Evolutionary conservation across 2,113 vertebrate species (phyloP), one percentile per base, ranked within the genome.

Genomic region (Heptranchias perlo): DNA sequence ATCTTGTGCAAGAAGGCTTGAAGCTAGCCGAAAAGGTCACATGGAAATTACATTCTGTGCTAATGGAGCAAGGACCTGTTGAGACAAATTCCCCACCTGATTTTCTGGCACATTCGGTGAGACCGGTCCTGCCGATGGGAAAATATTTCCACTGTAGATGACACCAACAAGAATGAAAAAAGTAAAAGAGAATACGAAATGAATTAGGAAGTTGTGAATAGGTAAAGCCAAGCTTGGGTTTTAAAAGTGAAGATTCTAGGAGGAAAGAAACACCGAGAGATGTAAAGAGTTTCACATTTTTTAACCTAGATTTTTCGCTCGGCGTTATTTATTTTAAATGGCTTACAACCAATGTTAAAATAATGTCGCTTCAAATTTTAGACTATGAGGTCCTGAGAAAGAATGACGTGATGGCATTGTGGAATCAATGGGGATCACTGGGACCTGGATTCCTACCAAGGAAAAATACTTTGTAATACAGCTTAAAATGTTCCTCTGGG

Each of bases 331-430:
- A 82, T 82, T 82, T 82, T 47, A 47, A 82, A 82, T 82, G n/a
- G 39, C 78, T 82, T 44, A 82, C 21, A 18, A 93, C 58, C 54
- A 93, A 62, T 21, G 6, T 62, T 93, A 62, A 64, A 93, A 93
- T 62, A 25, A 93, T 64, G 58, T 62, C 61, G 58, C 58, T 64
- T 93, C 54, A 93, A 64, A 35, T 93, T 61, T 93, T 93, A n/a
- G 16, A 8, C 58, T 62, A 39, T 39, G 58, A 93, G 89, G 89
- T 93, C 89, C 89, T 93, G 89, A 58, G 89, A 93, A 93, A 93
- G 35, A 93, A 93, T 39, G 35, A 62, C 39, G 39, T 64, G 54
- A 62, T 93, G 89, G 89, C 35, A n/a, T 21, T 62, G 18, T 93
- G 31, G 16, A 39, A 62, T 93, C 89, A 93, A 1, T 92, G 54